Evolutionary conservation across 92 coral and sea anemone species (phyloP), one percentile per base, ranked within the genome.

Genomic region (Scolanthus callimorphus): DNA sequence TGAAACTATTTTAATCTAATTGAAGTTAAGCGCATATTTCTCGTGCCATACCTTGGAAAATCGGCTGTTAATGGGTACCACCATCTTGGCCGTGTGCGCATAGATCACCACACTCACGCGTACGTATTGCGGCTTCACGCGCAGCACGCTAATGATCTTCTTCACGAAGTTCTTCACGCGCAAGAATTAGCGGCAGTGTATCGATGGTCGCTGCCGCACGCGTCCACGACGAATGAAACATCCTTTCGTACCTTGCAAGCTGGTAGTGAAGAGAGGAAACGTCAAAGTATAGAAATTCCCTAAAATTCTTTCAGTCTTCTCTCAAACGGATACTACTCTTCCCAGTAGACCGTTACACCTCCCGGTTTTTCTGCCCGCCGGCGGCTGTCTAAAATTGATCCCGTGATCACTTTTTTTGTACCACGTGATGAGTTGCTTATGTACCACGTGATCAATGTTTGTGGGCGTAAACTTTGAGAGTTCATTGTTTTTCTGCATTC

Each of bases 41-140:
- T 6, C 41, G 15, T 6, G 41, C 4, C 52, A 37, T 59, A 59
- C 62, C 57, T 82, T 82, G 27, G 53, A 60, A 39, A 60, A 47
- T 25, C 55, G 51, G 49, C 79, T 23, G 70, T 62, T 82, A 27
- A 82, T 62, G 9, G 74, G 69, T 23, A 75, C 38, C 20, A 76
- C 48, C 11, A 82, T 80, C 39, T 72, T 70, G 21, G 83, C 73
- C 1, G 4, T 48, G 41, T 69, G 55, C 22, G 88, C 73, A 65
- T 75, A 91, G 27, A 74, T 20, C 17, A 88, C 79, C 49, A 91
- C 55, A 46, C 97, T 86, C 41, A 84, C 64, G 47, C 90, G 97
- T 1, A 85, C 96, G 46, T 74, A 73, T 3, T 74, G 76, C 10
- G 57, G 59, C 21, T 82, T 56, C 38, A 91, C 67, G 17, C 84